phyloP scores from a whole-genome alignment of 2,113 vertebrate genomes.

The Nanorana parkeri region DNA sequence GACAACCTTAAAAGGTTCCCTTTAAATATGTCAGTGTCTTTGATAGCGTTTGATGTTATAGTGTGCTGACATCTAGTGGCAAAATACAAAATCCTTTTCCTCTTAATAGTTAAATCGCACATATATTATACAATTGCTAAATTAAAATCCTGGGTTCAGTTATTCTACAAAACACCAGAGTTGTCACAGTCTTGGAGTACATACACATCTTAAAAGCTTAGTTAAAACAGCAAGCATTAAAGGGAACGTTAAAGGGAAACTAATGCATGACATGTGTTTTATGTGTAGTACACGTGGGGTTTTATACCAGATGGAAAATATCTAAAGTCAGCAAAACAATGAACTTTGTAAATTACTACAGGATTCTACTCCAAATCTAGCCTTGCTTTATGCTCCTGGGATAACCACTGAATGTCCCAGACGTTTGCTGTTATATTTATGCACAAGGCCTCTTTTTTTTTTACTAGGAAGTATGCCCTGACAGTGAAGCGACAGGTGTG shows the following conservation, averaged over 20 bases:
- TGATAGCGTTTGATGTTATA: not conserved
- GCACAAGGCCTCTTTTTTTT: conserved; percentile 68
- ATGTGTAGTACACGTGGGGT: conserved; percentile 69
- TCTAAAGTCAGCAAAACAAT: conserved; percentile 77
- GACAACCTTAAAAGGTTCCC: no score
- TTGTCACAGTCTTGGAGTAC: conserved; percentile 19
- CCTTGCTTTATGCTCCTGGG: conserved; percentile 74
- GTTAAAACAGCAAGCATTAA: conserved; percentile 54
- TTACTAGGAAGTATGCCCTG: conserved; percentile 71
- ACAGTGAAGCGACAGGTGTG: conserved; percentile 43
- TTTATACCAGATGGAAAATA: conserved; percentile 81
- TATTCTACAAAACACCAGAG: conserved; percentile 5
- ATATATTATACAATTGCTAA: conserved; percentile 6
- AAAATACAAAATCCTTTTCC: not conserved
- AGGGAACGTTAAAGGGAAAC: conserved; percentile 67
- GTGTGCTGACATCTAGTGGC: conserved; percentile 47
- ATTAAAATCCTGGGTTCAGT: not conserved
- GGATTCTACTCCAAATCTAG: conserved; percentile 74
- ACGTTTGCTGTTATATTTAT: conserved; percentile 62
- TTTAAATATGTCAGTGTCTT: no score
- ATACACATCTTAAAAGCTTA: conserved; percentile 42
- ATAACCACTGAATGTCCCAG: conserved; percentile 62
- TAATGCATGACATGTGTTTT: conserved; percentile 78
- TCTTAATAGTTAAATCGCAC: not conserved
- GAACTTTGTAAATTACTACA: conserved; percentile 82